A percentile compares a stretch with the other conserved stretches of the same genome.
These are phyloP conservation scores for Myiopsitta monachus DNA, from an alignment of 2,113 vertebrate genomes.

Conservation along the genomic window DNA sequence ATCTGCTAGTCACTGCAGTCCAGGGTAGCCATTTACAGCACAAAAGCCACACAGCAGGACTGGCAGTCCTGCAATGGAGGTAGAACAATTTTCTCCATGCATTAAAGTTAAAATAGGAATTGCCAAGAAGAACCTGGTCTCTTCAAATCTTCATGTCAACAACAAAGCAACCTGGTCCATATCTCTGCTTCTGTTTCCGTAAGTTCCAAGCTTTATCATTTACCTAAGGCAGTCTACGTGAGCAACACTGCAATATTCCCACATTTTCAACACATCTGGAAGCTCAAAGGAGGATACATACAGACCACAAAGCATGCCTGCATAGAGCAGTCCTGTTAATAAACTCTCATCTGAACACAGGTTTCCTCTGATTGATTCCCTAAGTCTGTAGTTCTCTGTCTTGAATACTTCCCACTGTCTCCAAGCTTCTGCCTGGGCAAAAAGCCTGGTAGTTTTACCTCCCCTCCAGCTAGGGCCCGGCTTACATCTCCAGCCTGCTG, in stretches of 20 bases:
- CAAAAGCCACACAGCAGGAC: background rate
- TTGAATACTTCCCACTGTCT: background rate
- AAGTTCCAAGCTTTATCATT: background rate
- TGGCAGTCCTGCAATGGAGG: background rate
- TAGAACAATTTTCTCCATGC: background rate
- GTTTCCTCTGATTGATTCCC: background rate
- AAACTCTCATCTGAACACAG: background rate
- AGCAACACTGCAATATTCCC: background rate
- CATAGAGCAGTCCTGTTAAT: background rate
- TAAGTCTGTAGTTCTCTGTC: background rate
- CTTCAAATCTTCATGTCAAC: background rate
- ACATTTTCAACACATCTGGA: background rate
- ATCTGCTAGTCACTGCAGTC: background rate
- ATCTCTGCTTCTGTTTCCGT: background rate
- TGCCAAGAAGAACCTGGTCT: background rate
- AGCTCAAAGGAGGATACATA: background rate
- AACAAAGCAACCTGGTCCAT: background rate
- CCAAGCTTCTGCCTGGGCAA: background rate
- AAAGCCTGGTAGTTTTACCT: background rate
- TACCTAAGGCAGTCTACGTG: background rate
- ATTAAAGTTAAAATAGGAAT: background rate
- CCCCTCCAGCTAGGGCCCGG: background rate
- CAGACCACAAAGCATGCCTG: background rate
- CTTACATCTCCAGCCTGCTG: background rate
- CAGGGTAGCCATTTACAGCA: background rate